Evolutionary conservation across 2,113 vertebrate species (phyloP), one percentile per base, ranked within the genome.

Genomic region (Centropus unirufus): DNA sequence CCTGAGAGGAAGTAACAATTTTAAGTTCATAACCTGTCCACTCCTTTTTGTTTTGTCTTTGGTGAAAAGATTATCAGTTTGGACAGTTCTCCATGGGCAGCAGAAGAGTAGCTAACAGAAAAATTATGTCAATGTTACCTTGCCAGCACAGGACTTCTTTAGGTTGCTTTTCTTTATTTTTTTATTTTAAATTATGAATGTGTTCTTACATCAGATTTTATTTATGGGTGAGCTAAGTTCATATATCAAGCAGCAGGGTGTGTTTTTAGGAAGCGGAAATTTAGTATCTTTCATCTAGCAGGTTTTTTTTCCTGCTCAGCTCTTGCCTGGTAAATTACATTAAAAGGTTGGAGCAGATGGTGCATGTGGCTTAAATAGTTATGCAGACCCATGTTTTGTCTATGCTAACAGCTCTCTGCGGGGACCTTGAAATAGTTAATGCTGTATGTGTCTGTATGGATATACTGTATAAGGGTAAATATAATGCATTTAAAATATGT

Each of bases 321-420:
- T 89, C 42, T 77, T 95, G 78, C 61, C 77, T 96, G 82, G 61
- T 95, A 94, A 95, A 95, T 95, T 80, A 49, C 68, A 95, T 90
- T 95, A 96, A 97, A 95, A 89, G 61, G 39, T 55, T 90, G 46
- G 66, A 97, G 92, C 94, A 97, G 96, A 93, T 97, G 95, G 94
- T 93, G 61, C 92, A 70, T 85, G 86, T 85, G 95, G 91, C 85
- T 87, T 89, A 73, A 82, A 40, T 82, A 42, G 21, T 88, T 88
- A 83, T 91, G 92, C 94, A 11, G 51, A 46, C 69, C 93, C 83
- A 66, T 96, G 88, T 96, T 96, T 76, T 86, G 76, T 63, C 75
- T 95, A 10, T 58, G n/a, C 68, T 85, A 94, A 86, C 84, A 76
- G 76, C 87, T 89, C 88, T 93, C 94, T 91, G 68, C 4, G 69